Evolutionary conservation across 2,797 vertebrate genomes (phyloP).

Genomic region (Platalea minor): DNA sequence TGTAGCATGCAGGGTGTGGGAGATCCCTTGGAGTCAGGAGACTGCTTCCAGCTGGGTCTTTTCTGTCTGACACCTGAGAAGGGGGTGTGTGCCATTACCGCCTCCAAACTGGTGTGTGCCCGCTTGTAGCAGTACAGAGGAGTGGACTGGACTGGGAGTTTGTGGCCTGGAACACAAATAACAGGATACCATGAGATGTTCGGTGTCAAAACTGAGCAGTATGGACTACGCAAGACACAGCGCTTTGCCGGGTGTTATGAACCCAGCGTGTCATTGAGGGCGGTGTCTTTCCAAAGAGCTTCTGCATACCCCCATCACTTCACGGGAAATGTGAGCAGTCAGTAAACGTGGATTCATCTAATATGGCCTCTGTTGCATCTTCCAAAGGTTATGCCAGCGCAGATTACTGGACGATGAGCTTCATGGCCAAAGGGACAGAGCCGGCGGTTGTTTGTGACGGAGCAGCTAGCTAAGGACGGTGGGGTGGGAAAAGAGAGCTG

Average conservation of each 20-base stretch:
- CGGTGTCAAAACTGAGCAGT: neutral
- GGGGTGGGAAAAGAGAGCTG: neutral
- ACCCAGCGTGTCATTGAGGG: neutral
- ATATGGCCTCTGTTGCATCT: neutral
- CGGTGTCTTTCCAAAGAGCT: neutral
- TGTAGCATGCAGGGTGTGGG: neutral
- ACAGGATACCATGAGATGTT: neutral
- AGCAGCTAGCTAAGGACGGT: constrained; percentile 58
- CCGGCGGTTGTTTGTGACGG: constrained; percentile 75
- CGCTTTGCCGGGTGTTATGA: neutral
- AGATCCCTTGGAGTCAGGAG: neutral
- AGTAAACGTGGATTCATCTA: neutral
- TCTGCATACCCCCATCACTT: neutral
- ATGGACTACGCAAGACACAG: neutral
- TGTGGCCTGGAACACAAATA: neutral
- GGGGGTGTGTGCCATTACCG: neutral
- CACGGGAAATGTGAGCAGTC: neutral
- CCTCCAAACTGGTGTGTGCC: neutral
- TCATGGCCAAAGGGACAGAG: constrained; percentile 70
- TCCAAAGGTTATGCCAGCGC: constrained; percentile 66
- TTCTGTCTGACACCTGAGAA: neutral
- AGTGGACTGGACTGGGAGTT: neutral
- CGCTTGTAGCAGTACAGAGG: neutral
- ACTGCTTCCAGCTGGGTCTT: neutral
- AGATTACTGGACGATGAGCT: constrained; percentile 71